These are phyloP conservation scores for Caenorhabditis sinica DNA, from an alignment of 2,888 invertebrate genomes.

Conservation along the genomic window DNA sequence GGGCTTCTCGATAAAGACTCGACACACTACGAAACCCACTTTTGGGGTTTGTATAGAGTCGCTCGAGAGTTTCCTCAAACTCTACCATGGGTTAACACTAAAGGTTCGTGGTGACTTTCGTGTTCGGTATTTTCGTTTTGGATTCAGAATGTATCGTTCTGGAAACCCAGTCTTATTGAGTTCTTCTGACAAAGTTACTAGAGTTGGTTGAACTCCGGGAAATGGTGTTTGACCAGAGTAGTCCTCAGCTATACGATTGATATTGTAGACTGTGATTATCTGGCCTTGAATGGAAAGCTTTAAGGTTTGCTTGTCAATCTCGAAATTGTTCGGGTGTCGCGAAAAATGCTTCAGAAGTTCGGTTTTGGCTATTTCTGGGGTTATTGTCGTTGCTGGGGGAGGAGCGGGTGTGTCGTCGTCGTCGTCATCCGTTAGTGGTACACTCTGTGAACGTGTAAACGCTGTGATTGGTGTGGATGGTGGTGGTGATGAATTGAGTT, in stretches of 20 bases:
- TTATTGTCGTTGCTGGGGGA: neutral
- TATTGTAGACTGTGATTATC: neutral
- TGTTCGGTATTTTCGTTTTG: conserved; percentile 4
- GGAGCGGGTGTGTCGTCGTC: too few species aligned
- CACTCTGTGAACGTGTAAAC: neutral
- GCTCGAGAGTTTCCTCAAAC: neutral
- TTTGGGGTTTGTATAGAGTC: neutral
- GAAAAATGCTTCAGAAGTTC: neutral
- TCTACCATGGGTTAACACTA: neutral
- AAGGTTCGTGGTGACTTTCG: neutral
- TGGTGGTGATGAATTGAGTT: too few species aligned
- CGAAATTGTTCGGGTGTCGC: neutral
- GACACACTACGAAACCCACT: conserved; percentile 6
- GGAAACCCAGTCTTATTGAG: neutral
- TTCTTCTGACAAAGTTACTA: neutral
- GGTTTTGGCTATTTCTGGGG: neutral
- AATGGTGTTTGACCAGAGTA: neutral
- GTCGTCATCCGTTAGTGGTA: neutral
- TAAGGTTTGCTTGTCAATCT: neutral
- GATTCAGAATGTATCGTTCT: conserved; percentile 15
- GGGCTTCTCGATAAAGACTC: neutral
- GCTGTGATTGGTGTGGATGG: neutral
- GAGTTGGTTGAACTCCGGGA: neutral
- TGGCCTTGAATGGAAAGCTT: neutral
- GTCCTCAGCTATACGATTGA: neutral